phyloP scores from a whole-genome alignment of 2,888 invertebrate species.

The Netelia virgata region DNA sequence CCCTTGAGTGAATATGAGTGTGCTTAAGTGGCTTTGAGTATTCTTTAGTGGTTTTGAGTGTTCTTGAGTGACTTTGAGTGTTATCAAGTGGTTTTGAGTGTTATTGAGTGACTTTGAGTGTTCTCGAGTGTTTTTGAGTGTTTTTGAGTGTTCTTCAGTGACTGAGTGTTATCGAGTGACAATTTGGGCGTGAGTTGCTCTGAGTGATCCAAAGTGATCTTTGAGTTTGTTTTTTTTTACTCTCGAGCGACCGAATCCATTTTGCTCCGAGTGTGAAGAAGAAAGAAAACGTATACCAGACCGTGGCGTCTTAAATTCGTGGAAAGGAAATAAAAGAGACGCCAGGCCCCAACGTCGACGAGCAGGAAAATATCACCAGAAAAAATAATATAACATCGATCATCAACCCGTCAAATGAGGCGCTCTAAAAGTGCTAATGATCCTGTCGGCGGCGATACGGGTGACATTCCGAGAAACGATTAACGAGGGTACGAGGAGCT shows the following conservation, averaged over 20 bases:
- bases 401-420: neutral
- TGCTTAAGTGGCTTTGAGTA: neutral
- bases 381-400: conserved; percentile 10
- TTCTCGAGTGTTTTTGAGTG: conserved; percentile 11
- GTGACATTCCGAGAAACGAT: neutral
- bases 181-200: too few relatives aligned
- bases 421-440: conserved; percentile 18
- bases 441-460: neutral
- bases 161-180: neutral
- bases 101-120: neutral
- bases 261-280: neutral
- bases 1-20: too few relatives aligned
- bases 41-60: neutral
- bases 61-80: neutral
- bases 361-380: neutral
- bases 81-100: neutral
- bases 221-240: neutral
- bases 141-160: neutral
- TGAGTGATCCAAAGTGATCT: neutral
- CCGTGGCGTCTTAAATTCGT: neutral
- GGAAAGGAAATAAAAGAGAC: neutral
- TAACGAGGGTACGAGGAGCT: neutral
- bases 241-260: neutral
- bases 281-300: neutral
- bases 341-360: neutral